A percentile compares a stretch with the other conserved stretches of the same genome.
phyloP scores from a whole-genome alignment of 2,888 invertebrate genomes.

The Therioaphis trifolii region DNA sequence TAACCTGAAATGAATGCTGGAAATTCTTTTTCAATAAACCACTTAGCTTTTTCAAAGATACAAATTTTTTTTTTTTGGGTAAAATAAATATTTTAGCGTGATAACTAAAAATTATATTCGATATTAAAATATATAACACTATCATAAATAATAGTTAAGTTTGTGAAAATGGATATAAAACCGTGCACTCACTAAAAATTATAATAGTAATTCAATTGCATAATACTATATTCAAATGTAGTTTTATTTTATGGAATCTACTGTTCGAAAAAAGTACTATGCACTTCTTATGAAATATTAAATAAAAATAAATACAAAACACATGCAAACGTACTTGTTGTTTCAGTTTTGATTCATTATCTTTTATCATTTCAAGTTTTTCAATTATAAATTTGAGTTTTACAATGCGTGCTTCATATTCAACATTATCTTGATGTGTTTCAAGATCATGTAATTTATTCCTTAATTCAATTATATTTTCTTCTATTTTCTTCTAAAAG shows the following conservation, averaged over 20 bases:
- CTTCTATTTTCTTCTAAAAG: constrained; percentile 13
- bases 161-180: not conserved
- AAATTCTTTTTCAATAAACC: too few relatives aligned
- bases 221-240: not conserved
- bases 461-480: not conserved
- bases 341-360: not conserved
- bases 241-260: not conserved
- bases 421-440: not conserved
- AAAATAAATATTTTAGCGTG: too few relatives aligned
- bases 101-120: too few relatives aligned
- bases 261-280: not conserved
- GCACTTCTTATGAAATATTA: not conserved
- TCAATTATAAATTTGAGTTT: constrained; percentile 17
- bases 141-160: too few relatives aligned
- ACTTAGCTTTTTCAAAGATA: too few relatives aligned
- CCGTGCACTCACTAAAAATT: not conserved
- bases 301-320: not conserved
- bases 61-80: too few relatives aligned
- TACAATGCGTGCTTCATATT: constrained; percentile 18
- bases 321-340: constrained; percentile 40
- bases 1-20: too few relatives aligned
- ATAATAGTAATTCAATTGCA: not conserved
- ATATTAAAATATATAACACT: too few relatives aligned
- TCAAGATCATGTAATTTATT: constrained; percentile 21
- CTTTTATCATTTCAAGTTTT: constrained; percentile 6